Conservation (phyloP, 2,113 vertebrate genomes). For the Ovis canadensis region DNA sequence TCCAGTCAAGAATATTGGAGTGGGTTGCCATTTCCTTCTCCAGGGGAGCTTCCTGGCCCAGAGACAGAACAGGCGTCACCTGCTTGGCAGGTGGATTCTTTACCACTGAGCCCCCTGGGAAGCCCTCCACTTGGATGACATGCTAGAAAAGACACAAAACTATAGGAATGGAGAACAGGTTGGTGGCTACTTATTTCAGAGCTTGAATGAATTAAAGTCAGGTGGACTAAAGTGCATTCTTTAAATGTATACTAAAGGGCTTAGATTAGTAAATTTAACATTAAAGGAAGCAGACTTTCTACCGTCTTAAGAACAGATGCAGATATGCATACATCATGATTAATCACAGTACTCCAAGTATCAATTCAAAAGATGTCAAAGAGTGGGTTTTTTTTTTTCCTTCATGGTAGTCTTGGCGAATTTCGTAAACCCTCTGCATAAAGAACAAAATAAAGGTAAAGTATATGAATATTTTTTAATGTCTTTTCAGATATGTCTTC, state of each 20-base stretch:
- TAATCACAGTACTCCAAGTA: background rate
- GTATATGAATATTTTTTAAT: background rate
- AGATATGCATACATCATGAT: background rate
- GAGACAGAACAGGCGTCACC: background rate
- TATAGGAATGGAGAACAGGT: background rate
- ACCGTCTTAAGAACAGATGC: background rate
- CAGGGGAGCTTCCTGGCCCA: background rate
- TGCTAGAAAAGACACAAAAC: background rate
- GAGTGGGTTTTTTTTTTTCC: background rate
- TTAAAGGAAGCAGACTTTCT: background rate
- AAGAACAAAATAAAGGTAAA: slow-evolving; percentile 34
- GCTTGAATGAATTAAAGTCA: slow-evolving; percentile 24
- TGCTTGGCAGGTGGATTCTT: background rate
- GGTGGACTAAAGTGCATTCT: slow-evolving; percentile 43
- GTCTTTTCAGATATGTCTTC: background rate
- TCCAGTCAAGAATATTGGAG: no score
- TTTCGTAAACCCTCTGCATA: background rate
- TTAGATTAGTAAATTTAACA: background rate
- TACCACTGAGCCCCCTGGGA: background rate
- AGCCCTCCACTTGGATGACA: background rate
- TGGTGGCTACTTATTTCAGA: slow-evolving; percentile 29
- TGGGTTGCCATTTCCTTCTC: no score
- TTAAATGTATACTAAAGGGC: slow-evolving; percentile 35
- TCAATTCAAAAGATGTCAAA: background rate
- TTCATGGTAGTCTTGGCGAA: background rate